These are phyloP conservation scores for Ptychobarbus kaznakovi DNA, from an alignment of 2,797 vertebrate genomes.

Conservation along the genomic window DNA sequence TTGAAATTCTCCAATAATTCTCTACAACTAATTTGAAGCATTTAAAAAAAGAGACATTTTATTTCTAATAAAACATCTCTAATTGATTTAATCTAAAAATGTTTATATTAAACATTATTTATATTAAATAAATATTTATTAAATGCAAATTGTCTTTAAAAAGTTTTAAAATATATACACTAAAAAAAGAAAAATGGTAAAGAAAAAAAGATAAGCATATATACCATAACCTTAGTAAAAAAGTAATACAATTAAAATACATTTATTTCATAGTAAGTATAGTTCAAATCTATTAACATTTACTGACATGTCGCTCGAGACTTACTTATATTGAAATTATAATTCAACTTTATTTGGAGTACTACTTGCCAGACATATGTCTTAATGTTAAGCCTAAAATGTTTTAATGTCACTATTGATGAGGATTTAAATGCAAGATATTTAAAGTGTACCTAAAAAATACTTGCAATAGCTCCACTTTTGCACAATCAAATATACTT, in stretches of 20 bases:
- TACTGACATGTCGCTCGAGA: background rate
- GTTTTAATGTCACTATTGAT: background rate
- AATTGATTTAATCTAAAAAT: background rate
- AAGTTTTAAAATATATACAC: no score
- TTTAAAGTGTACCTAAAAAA: background rate
- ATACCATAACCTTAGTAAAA: background rate
- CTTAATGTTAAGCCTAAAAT: background rate
- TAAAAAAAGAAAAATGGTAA: background rate
- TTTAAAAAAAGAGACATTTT: background rate
- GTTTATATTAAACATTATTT: background rate
- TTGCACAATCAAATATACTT: background rate
- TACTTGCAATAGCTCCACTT: background rate
- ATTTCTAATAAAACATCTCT: background rate
- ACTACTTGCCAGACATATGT: background rate
- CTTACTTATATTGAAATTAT: background rate
- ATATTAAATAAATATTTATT: background rate
- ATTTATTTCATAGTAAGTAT: background rate
- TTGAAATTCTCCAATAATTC: no score
- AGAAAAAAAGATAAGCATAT: background rate
- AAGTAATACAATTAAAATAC: background rate
- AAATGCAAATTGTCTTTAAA: background rate
- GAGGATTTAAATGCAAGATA: background rate
- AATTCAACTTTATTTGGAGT: background rate
- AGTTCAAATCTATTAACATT: background rate
- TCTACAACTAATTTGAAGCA: background rate